These are phyloP conservation scores for Crenuchus spilurus DNA, from an alignment of 2,797 vertebrate genomes.

Conservation along the genomic window DNA sequence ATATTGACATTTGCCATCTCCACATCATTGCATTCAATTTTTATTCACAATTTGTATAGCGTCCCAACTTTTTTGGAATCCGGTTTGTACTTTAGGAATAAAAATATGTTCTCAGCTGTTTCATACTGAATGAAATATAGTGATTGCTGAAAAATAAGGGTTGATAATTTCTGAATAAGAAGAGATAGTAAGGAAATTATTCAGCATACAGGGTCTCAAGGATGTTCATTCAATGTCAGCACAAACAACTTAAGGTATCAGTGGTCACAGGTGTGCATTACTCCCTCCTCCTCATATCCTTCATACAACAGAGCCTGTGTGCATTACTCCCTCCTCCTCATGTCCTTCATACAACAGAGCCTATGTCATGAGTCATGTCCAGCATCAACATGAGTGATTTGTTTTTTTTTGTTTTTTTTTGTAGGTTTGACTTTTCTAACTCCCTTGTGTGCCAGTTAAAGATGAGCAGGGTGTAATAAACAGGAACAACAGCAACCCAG, in stretches of 20 bases:
- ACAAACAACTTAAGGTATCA: background rate
- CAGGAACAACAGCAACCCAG: constrained; percentile 63
- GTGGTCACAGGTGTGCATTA: background rate
- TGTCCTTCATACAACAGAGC: background rate
- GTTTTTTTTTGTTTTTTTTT: constrained; percentile 57
- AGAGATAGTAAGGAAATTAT: too few species aligned
- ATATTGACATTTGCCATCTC: too few species aligned
- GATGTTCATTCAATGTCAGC: too few species aligned
- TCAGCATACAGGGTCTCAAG: too few species aligned
- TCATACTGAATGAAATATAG: too few species aligned
- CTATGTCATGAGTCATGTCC: constrained; percentile 18
- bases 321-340: background rate
- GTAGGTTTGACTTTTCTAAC: constrained; percentile 33
- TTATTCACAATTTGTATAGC: too few species aligned
- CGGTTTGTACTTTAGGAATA: too few species aligned
- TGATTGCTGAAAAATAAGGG: too few species aligned
- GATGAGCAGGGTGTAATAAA: constrained; percentile 46
- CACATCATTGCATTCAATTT: too few species aligned
- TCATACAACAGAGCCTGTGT: background rate
- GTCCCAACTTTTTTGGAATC: too few species aligned
- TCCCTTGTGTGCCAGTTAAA: constrained; percentile 35
- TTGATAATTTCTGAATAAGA: too few species aligned
- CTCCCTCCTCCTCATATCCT: background rate
- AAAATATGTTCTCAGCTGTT: too few species aligned
- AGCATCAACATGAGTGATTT: constrained; percentile 46